A percentile compares a stretch with the other conserved stretches of the same genome.
Conservation (phyloP, 2,797 vertebrate genomes). For the Microctenopoma stevenorrisi region DNA sequence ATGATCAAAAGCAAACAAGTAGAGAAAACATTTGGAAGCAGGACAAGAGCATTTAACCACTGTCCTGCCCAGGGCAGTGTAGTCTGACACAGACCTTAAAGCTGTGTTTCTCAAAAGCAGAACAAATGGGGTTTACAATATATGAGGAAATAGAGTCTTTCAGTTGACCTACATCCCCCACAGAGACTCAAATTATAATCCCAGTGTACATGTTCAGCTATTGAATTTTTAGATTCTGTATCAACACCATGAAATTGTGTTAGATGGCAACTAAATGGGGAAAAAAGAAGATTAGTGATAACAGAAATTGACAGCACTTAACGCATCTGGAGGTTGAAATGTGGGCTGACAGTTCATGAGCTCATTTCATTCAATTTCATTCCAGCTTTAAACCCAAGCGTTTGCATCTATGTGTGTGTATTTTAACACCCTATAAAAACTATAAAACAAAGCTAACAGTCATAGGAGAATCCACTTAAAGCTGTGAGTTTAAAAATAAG, state of each 20-base stretch:
- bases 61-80: constrained; percentile 56
- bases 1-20: constrained; percentile 2
- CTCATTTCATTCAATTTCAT: constrained; percentile 22
- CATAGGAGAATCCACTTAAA: constrained; percentile 20
- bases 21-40: constrained; percentile 29
- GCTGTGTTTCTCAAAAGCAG: constrained; percentile 71
- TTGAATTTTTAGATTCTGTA: constrained; percentile 68
- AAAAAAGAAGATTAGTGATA: constrained; percentile 51
- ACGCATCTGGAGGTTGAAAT: constrained; percentile 45
- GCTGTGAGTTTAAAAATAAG: constrained; percentile 3
- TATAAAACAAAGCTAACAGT: not conserved
- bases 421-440: not conserved
- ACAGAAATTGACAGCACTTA: constrained; percentile 32
- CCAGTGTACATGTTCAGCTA: constrained; percentile 62
- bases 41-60: constrained; percentile 34
- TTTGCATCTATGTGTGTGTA: constrained; percentile 3
- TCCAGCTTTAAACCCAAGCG: constrained; percentile 30
- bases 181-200: constrained; percentile 74
- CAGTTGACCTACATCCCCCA: constrained; percentile 77
- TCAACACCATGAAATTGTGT: constrained; percentile 71
- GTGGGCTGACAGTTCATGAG: constrained; percentile 8
- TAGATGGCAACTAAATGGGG: constrained; percentile 60
- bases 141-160: constrained; percentile 78
- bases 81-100: constrained; percentile 63
- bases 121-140: constrained; percentile 80